Evolutionary conservation across 2,888 invertebrate genomes (phyloP), one percentile per base, ranked within the genome.

Genomic region (Oxytorus armatus): DNA sequence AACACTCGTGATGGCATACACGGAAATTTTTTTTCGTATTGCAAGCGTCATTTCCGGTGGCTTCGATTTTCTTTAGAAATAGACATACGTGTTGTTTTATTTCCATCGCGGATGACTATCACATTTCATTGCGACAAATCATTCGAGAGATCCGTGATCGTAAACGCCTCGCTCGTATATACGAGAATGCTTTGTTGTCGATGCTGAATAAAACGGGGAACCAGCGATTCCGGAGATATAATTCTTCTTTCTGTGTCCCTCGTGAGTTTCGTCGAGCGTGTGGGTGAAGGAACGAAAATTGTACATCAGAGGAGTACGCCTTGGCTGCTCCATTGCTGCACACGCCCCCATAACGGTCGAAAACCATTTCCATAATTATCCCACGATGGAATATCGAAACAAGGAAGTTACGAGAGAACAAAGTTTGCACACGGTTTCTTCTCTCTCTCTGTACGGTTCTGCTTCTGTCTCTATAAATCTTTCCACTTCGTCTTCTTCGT

Each of bases 331-430:
- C 86, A 86, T 81, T 85, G 85, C 77, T 61, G 73, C 74, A 83
- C 85, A 88, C 87, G 88, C 87, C 88, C 82, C 86, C 88, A 79
- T 88, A 88, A 87, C 88, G 88, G 88, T 89, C 87, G 85, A 89
- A 87, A 87, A 88, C 85, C 86, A 88, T 88, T 88, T 88, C 88
- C 88, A 88, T 88, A 86, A 86, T 86, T 85, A 86, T 85, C 85
- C 78, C 84, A 84, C 85, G 85, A 85, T 85, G 80, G 84, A 83
- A 83, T 83, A 86, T 85, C 84, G 84, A 83, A 85, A 81, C 81
- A 77, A 81, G 85, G 79, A 82, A 82, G 82, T 80, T 80, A 82
- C 73, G 36, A 53, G 44, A 33, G 65, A 47, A 29, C 36, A 73
- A 53, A 39, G 68, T 77, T n/a, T 39, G 73, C 77, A 49, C 53